Percentiles rank a stretch among this genome's conserved stretches.
Conservation (phyloP, 2,888 invertebrate species). For the Diarsia rubi region DNA sequence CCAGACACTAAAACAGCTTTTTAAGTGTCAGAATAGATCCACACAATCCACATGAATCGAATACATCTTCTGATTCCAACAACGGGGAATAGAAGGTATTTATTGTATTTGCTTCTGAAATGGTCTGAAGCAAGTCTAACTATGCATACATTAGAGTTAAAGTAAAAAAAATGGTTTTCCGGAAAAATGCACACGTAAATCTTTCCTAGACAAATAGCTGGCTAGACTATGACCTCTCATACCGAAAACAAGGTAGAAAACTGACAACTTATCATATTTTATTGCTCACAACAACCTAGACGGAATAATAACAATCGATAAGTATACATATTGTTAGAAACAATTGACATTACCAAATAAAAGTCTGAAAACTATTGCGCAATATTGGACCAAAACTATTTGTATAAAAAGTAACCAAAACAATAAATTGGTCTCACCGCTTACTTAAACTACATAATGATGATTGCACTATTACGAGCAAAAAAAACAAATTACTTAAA, state of each 20-base stretch:
- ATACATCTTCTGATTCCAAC: not conserved
- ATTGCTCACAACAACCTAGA: not conserved
- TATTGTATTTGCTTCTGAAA: not conserved
- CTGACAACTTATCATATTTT: not conserved
- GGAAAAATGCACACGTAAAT: not conserved
- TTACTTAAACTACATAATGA: slow-evolving; percentile 30
- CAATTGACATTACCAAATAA: not conserved
- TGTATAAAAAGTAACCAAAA: not conserved
- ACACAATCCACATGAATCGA: not conserved
- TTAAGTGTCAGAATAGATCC: not conserved
- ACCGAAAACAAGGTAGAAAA: slow-evolving; percentile 11
- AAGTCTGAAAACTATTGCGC: not conserved
- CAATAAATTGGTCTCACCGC: slow-evolving; percentile 2
- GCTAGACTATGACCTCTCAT: not conserved
- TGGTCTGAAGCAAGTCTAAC: not conserved
- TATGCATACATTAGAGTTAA: not conserved
- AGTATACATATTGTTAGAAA: not conserved
- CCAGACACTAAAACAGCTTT: not conserved
- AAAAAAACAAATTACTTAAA: slow-evolving; percentile 11
- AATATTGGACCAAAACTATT: not conserved
- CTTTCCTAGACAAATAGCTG: not conserved
- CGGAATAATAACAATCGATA: not conserved
- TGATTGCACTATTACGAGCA: slow-evolving; percentile 21
- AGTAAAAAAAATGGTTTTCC: not conserved
- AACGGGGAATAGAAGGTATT: not conserved